Evolutionary conservation across 2,113 vertebrate species (phyloP).

Genomic region (Eublepharis macularius): DNA sequence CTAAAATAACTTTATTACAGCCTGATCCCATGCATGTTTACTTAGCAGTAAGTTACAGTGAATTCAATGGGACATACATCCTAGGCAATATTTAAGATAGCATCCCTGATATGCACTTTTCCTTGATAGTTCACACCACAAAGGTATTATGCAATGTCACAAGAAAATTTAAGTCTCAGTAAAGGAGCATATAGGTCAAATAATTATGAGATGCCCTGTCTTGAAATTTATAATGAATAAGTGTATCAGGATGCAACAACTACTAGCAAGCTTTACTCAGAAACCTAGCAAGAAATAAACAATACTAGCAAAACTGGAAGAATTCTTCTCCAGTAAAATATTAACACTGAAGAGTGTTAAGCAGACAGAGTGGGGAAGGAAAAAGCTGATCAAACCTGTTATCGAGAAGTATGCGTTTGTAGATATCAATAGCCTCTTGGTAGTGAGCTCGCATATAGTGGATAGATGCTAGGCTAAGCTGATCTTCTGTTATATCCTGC

Average conservation of each 20-base stretch:
- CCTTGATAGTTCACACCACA: not conserved
- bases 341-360: not conserved
- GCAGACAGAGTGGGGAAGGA: not conserved
- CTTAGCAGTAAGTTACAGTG: not conserved
- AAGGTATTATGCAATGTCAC: not conserved
- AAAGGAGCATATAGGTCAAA: not conserved
- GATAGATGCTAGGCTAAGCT: constrained; percentile 96
- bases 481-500: constrained; percentile 95
- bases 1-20: not conserved
- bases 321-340: not conserved
- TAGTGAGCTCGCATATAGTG: constrained; percentile 99
- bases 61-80: not conserved
- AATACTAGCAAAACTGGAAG: not conserved
- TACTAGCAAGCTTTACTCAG: too few species aligned
- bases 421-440: constrained; percentile 98
- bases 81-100: not conserved
- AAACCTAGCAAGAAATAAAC: not conserved
- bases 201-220: too few species aligned
- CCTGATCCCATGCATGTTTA: not conserved
- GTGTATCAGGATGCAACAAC: not conserved
- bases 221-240: not conserved
- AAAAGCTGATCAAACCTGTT: constrained; percentile 81
- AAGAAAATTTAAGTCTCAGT: not conserved
- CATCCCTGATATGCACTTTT: not conserved
- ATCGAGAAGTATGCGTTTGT: constrained; percentile 92